Conservation (phyloP, 92 coral and sea anemone species). For the Paragorgia papillata region DNA sequence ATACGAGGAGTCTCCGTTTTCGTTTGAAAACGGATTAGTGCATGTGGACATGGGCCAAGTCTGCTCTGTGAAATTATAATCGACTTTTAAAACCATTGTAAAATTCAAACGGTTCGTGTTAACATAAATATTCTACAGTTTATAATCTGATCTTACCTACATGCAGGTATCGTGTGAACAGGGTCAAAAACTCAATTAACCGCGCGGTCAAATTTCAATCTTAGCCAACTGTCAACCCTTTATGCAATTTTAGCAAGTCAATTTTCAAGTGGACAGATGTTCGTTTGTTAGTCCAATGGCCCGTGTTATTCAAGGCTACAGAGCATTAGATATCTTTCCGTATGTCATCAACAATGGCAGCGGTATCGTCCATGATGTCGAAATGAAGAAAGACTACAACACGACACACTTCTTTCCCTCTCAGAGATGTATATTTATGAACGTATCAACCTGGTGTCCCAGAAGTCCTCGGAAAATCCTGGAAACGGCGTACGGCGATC, state of each 20-base stretch:
- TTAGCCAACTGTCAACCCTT: neutral
- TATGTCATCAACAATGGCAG: neutral
- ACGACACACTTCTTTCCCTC: constrained; percentile 19
- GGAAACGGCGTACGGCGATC: constrained; percentile 13
- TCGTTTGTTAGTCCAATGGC: constrained; percentile 23
- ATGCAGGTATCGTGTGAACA: too few relatives aligned
- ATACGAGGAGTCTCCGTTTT: too few relatives aligned
- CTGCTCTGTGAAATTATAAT: too few relatives aligned
- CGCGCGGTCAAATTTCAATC: too few relatives aligned
- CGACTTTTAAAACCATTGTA: too few relatives aligned
- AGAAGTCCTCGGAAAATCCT: neutral
- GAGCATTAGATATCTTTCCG: constrained; percentile 8
- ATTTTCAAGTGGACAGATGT: constrained; percentile 23
- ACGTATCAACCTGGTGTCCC: constrained; percentile 30
- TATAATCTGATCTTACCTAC: neutral
- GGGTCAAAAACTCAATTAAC: too few relatives aligned
- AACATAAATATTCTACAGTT: too few relatives aligned
- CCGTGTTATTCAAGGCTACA: constrained; percentile 1
- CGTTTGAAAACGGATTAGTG: too few relatives aligned
- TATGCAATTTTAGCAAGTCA: neutral
- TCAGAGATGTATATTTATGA: constrained; percentile 13
- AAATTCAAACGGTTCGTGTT: too few relatives aligned
- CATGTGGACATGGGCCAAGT: too few relatives aligned
- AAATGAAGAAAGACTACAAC: constrained; percentile 13
- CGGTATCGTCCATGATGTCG: neutral